Evolutionary conservation across 1,140 invertebrate genomes (phyloP), one percentile per base, ranked within the genome.

Genomic region (Papilio polytes): DNA sequence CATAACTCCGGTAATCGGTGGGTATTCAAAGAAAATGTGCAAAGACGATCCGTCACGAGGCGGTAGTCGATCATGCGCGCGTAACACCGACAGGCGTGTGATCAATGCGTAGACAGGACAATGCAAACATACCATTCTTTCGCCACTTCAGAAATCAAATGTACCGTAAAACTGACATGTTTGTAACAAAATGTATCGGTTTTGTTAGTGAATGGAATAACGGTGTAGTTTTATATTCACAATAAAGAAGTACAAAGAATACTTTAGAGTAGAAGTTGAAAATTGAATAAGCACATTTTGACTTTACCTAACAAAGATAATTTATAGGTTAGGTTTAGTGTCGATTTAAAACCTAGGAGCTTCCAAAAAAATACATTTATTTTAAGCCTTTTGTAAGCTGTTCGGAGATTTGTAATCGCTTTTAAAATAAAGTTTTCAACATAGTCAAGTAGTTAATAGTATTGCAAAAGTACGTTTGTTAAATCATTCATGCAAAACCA

Each of bases 61-160:
- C 80, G 78, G 48, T 84, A 72, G 80, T 85, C 83, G 76, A 85
- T 88, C 85, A 87, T 84, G 84, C 85, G 83, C 79, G 81, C 70
- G 83, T 85, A 84, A 87, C 51, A 46, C 70, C 53, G 53, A 83
- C 31, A 77, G 48, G 74, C 80, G 82, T 78, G 80, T 70, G 77
- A 70, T 66, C 53, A 81, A 81, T 46, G 44, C 22, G 22, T 36
- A 51, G 72, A 83, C 78, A 79, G 80, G 56, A 84, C 80, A 84
- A 84, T 82, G 48, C 77, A 82, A 78, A 80, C 79, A 81, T 66
- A 18, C 36, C n/a, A 76, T 84, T 84, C 80, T 70, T 73, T 83
- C 66, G 80, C 72, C 77, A 82, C 83, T 78, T 80, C 78, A 80
- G 73, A 77, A 59, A 59, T 80, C 73, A 70, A 74, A 56, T 80